Conservation (phyloP, 2,888 invertebrate species). For the Marronus borbonicus region DNA sequence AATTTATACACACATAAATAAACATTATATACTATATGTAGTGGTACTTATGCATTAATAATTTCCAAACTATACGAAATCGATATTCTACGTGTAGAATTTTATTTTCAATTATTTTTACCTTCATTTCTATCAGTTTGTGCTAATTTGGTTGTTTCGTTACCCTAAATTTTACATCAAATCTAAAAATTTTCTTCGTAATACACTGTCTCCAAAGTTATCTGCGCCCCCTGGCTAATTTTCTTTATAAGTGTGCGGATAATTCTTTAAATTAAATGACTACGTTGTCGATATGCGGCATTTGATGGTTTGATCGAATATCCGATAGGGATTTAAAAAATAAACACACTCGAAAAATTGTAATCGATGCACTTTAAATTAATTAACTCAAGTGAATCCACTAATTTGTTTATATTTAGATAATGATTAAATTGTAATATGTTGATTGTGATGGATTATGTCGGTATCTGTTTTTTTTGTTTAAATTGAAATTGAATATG, state of each 20-base stretch:
- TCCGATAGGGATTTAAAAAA: no score
- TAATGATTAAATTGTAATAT: neutral
- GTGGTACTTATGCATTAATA: slow-evolving; percentile 1
- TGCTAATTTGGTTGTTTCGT: no score
- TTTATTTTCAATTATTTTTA: neutral
- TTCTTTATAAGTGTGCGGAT: no score
- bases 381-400: slow-evolving; percentile 4
- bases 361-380: neutral
- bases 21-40: neutral
- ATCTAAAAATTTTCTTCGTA: no score
- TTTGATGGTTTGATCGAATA: neutral
- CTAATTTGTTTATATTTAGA: slow-evolving; percentile 4
- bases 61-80: neutral
- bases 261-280: neutral
- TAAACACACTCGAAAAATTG: neutral
- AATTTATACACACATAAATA: neutral
- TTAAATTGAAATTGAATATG: no score
- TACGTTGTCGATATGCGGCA: neutral
- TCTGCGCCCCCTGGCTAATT: no score
- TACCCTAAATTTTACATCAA: no score
- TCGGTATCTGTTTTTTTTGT: no score
- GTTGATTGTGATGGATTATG: neutral
- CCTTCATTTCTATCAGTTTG: neutral
- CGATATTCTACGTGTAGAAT: neutral
- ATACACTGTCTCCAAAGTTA: no score